phyloP scores from a whole-genome alignment of 2,888 invertebrate species.

The Alloplasta piceator region DNA sequence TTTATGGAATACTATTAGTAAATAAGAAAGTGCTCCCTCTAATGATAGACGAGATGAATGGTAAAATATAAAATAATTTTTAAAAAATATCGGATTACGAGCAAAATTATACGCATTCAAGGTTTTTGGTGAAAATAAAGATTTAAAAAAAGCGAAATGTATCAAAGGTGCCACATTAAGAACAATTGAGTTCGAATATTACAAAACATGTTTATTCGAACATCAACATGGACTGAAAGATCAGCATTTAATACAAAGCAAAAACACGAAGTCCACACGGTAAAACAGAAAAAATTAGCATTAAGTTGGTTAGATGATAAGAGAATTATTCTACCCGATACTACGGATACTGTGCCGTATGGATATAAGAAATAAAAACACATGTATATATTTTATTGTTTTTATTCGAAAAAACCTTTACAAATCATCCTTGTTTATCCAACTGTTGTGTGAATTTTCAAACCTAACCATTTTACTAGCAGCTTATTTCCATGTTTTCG shows the following conservation, averaged over 20 bases:
- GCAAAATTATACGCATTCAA: slow-evolving; percentile 35
- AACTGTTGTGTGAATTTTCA: too few relatives aligned
- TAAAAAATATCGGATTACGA: slow-evolving; percentile 11
- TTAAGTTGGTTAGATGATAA: slow-evolving; percentile 53
- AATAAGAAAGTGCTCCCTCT: too few relatives aligned
- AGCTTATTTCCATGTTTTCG: too few relatives aligned
- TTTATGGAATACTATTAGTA: slow-evolving; percentile 39
- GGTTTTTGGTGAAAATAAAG: too few relatives aligned
- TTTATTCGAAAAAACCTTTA: too few relatives aligned
- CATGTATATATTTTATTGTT: too few relatives aligned
- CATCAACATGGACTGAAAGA: background rate
- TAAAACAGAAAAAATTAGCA: slow-evolving; percentile 48
- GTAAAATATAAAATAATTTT: slow-evolving; percentile 35
- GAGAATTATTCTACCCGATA: slow-evolving; percentile 8
- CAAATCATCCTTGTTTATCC: too few relatives aligned
- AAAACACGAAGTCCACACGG: slow-evolving; percentile 31
- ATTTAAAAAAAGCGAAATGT: too few relatives aligned
- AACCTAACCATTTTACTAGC: too few relatives aligned
- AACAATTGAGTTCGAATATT: slow-evolving; percentile 45
- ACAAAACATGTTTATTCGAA: slow-evolving; percentile 17
- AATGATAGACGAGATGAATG: slow-evolving; percentile 33
- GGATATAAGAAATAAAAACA: too few relatives aligned
- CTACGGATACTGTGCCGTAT: slow-evolving; percentile 54
- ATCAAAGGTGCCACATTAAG: background rate
- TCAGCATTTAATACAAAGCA: slow-evolving; percentile 45